Percentiles rank a stretch among this genome's conserved stretches.
phyloP scores from a whole-genome alignment of 2,797 vertebrate genomes.

The Clamator glandarius region DNA sequence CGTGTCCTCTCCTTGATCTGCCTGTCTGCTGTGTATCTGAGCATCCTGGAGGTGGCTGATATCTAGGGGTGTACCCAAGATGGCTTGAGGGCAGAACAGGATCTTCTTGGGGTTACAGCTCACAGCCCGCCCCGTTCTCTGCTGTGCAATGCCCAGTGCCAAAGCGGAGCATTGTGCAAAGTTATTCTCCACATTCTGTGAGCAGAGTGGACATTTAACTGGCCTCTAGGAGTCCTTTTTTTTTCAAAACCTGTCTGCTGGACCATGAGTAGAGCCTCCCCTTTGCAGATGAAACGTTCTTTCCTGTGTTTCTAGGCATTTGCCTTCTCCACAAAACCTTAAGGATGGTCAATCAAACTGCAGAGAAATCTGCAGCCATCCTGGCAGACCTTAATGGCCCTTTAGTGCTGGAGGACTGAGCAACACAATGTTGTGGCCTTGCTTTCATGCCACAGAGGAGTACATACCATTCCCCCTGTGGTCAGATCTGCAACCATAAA shows the following conservation, averaged over 20 bases:
- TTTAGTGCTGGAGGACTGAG: background rate
- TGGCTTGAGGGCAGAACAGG: fast-evolving
- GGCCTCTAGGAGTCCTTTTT: background rate
- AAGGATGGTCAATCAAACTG: background rate
- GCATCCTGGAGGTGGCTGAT: fast-evolving
- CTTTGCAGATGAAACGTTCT: background rate
- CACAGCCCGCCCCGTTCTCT: background rate
- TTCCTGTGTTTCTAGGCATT: background rate
- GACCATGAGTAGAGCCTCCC: background rate
- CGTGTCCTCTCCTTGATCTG: background rate
- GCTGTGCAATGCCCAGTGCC: background rate
- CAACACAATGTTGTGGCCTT: background rate
- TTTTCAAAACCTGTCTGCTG: background rate
- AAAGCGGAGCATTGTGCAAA: background rate
- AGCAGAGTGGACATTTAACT: background rate
- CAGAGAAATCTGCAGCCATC: background rate
- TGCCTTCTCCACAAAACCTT: background rate
- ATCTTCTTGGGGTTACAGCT: background rate
- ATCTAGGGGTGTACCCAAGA: background rate
- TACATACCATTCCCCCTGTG: background rate
- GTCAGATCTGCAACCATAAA: background rate
- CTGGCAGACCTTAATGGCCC: background rate
- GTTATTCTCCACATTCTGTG: background rate
- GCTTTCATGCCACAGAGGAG: background rate
- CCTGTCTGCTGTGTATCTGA: background rate